Conservation (phyloP, 2,113 vertebrate genomes). For the Phoenicopterus ruber region DNA sequence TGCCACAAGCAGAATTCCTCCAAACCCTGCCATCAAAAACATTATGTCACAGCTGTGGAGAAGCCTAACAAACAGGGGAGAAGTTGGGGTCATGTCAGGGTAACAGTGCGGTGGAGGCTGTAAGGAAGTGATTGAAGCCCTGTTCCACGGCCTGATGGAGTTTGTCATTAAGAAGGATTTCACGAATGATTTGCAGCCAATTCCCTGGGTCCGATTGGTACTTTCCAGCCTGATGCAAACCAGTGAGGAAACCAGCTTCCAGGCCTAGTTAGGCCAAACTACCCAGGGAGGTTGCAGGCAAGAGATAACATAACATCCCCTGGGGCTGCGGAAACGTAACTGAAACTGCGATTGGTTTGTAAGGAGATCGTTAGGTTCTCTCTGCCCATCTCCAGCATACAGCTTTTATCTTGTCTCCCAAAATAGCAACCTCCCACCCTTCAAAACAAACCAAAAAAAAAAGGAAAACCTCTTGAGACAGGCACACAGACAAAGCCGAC, state of each 20-base stretch:
- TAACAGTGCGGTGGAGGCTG: slow-evolving; percentile 63
- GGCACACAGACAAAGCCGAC: neutral
- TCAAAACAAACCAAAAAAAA: slow-evolving; percentile 25
- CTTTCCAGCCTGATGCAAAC: slow-evolving; percentile 44
- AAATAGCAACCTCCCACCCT: slow-evolving; percentile 52
- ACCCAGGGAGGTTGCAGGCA: neutral
- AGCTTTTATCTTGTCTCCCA: slow-evolving; percentile 42
- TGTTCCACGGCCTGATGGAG: neutral
- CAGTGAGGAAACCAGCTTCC: slow-evolving; percentile 17
- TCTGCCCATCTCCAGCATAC: neutral
- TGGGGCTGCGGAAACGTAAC: neutral
- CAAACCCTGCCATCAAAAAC: slow-evolving; percentile 57
- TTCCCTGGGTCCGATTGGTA: neutral
- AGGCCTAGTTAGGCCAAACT: neutral
- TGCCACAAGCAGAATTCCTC: slow-evolving; percentile 66
- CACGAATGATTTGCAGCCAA: slow-evolving; percentile 3
- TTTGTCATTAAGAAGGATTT: slow-evolving; percentile 51
- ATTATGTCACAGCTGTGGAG: slow-evolving; percentile 59
- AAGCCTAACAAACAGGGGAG: slow-evolving; percentile 50
- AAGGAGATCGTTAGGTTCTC: neutral
- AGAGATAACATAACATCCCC: neutral
- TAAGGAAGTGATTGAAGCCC: slow-evolving; percentile 34
- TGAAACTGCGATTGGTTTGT: neutral
- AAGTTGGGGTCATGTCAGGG: slow-evolving; percentile 67
- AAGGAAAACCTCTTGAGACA: slow-evolving; percentile 27